phyloP scores from a whole-genome alignment of 1,140 invertebrate genomes.

The Drosophila tristis region DNA sequence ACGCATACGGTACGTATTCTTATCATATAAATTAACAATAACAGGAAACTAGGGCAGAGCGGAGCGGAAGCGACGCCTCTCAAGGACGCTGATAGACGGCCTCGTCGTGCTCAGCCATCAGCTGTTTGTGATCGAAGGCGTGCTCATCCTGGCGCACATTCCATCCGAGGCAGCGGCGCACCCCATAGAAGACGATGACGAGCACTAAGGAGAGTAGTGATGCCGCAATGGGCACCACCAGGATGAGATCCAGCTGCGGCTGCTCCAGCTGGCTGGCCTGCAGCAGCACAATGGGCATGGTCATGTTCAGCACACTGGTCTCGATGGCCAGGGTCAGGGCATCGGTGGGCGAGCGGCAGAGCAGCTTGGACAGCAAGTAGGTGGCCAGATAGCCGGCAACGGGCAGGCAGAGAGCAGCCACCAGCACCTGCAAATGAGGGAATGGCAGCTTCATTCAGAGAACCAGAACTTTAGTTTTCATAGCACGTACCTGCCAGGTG shows the following conservation, averaged over 20 bases:
- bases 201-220: conserved; percentile 48
- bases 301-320: conserved; percentile 65
- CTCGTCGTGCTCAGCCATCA: conserved; percentile 42
- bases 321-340: conserved; percentile 57
- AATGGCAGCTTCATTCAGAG: too few relatives aligned
- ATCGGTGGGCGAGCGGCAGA: conserved; percentile 59
- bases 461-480: neutral
- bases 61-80: neutral
- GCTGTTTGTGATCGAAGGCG: conserved; percentile 49
- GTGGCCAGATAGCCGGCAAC: conserved; percentile 50
- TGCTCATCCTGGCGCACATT: conserved; percentile 51
- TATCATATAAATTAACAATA: neutral
- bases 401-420: conserved; percentile 51
- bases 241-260: conserved; percentile 51
- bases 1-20: neutral
- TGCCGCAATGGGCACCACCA: conserved; percentile 56
- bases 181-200: conserved; percentile 43
- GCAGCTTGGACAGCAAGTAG: conserved; percentile 44
- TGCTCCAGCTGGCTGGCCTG: conserved; percentile 56
- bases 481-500: conserved; percentile 45
- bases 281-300: conserved; percentile 60
- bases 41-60: neutral
- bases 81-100: conserved; percentile 21
- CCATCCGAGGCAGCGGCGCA: conserved; percentile 52
- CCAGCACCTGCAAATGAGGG: conserved; percentile 41